phyloP scores from a whole-genome alignment of 1,140 invertebrate species.

The Kradibia gibbosae region DNA sequence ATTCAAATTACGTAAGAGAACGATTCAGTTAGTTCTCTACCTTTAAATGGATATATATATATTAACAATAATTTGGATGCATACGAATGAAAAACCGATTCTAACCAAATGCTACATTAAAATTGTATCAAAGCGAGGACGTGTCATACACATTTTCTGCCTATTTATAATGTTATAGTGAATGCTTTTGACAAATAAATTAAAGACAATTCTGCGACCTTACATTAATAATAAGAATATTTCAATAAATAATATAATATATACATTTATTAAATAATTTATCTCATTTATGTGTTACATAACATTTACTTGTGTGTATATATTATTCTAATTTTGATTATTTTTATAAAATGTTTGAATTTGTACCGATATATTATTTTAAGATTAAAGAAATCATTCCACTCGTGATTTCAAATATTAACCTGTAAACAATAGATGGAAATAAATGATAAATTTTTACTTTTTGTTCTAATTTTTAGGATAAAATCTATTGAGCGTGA shows the following conservation, averaged over 20 bases:
- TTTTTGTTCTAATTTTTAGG: constrained; percentile 2
- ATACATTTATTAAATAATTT: not conserved
- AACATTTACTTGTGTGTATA: not conserved
- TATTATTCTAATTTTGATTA: too few species aligned
- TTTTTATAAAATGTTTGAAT: too few species aligned
- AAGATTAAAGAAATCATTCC: too few species aligned
- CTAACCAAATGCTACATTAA: not conserved
- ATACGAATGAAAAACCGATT: not conserved
- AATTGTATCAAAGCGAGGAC: not conserved
- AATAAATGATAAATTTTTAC: too few species aligned
- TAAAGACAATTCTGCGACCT: too few species aligned
- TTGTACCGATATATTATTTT: too few species aligned
- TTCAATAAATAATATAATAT: too few species aligned
- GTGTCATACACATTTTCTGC: not conserved
- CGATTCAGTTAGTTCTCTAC: not conserved
- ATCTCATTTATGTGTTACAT: not conserved
- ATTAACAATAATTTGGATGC: not conserved
- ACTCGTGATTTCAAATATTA: too few species aligned
- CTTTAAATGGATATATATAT: not conserved
- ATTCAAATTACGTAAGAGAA: constrained; percentile 17
- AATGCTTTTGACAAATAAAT: too few species aligned
- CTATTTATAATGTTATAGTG: too few species aligned
- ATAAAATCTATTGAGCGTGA: not conserved
- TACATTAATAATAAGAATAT: too few species aligned
- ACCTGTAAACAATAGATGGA: too few species aligned